phyloP scores from a whole-genome alignment of 2,888 invertebrate species.

The Pseudococcus jackbeardsleyi region DNA sequence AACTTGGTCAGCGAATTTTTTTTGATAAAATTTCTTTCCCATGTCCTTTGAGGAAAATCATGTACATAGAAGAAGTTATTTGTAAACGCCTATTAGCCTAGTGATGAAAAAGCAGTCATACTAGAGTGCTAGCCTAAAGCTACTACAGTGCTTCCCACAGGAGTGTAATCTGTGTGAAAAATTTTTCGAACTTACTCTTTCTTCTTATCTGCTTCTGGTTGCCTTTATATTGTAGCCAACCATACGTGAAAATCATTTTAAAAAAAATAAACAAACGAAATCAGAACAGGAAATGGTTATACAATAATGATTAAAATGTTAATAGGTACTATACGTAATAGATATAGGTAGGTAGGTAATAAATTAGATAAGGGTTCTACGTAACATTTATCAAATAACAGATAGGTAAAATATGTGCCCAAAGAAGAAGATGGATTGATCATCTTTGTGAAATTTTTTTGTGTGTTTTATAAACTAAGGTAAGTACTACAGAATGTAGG shows the following conservation, averaged over 20 bases:
- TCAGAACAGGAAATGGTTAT: constrained; percentile 53
- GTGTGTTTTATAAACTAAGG: too few relatives aligned
- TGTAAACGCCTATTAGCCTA: constrained; percentile 20
- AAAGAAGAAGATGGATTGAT: background rate
- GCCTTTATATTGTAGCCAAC: constrained; percentile 66
- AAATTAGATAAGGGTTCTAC: too few relatives aligned
- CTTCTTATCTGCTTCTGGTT: constrained; percentile 68
- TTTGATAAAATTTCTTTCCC: background rate
- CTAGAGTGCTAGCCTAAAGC: constrained; percentile 60
- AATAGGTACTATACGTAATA: constrained; percentile 19
- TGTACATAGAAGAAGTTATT: constrained; percentile 20
- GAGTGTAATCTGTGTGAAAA: background rate
- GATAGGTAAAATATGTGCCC: background rate
- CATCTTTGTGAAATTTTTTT: background rate
- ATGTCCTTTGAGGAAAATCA: background rate
- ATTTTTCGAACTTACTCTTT: constrained; percentile 68
- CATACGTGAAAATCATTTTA: constrained; percentile 35
- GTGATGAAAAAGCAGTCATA: constrained; percentile 57
- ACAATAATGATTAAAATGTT: constrained; percentile 35
- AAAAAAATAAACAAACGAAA: constrained; percentile 59
- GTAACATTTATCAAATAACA: background rate
- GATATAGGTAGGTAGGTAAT: background rate
- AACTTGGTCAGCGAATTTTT: background rate
- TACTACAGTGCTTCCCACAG: constrained; percentile 59
- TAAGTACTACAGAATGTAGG: background rate